A percentile compares a stretch with the other conserved stretches of the same genome.
Conservation (phyloP, 2,888 invertebrate species). For the Beris chalybata region DNA sequence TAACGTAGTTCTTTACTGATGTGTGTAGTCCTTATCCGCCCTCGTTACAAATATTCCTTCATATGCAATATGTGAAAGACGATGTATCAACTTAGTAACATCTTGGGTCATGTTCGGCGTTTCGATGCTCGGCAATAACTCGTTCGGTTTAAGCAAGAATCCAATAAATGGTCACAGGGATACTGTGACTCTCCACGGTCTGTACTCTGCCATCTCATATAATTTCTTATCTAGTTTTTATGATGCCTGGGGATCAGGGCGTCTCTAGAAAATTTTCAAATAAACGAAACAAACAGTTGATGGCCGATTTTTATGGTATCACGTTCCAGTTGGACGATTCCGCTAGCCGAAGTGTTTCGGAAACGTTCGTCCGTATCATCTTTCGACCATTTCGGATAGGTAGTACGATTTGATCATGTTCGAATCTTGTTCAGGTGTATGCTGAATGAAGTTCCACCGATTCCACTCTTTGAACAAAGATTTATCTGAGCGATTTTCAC, state of each 20-base stretch:
- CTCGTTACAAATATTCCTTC: too few relatives aligned
- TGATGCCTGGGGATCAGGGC: slow-evolving; percentile 6
- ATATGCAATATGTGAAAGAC: too few relatives aligned
- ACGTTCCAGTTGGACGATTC: slow-evolving; percentile 27
- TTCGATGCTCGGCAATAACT: neutral
- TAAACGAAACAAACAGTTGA: slow-evolving; percentile 32
- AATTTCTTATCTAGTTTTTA: slow-evolving; percentile 33
- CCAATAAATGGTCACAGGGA: neutral
- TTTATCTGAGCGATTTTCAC: too few relatives aligned
- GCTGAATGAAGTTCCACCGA: too few relatives aligned
- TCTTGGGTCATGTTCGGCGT: too few relatives aligned
- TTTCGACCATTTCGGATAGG: too few relatives aligned
- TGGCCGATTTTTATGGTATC: slow-evolving; percentile 29
- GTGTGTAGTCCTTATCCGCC: too few relatives aligned
- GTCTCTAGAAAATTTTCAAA: slow-evolving; percentile 29
- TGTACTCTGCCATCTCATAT: slow-evolving; percentile 10
- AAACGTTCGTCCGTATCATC: neutral
- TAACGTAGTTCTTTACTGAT: too few relatives aligned
- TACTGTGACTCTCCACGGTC: neutral
- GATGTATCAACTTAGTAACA: too few relatives aligned
- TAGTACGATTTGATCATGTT: too few relatives aligned
- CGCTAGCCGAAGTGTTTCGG: neutral
- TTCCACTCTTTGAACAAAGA: too few relatives aligned
- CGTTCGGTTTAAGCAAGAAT: neutral
- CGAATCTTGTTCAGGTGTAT: too few relatives aligned